Evolutionary conservation across 1,140 invertebrate genomes (phyloP).

Genomic region (Pissodes strobi): DNA sequence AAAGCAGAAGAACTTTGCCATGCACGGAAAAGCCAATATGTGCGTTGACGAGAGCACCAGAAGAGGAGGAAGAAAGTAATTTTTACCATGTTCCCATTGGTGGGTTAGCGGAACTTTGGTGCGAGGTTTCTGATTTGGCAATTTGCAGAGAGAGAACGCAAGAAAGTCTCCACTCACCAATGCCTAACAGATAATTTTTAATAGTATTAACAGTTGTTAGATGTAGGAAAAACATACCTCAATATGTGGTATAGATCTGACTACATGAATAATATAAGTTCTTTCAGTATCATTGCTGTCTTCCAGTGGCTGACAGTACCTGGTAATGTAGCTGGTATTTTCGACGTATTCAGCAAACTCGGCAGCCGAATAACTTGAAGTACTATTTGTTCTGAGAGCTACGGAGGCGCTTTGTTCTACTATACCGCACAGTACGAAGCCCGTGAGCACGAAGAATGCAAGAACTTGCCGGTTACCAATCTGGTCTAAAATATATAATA

Average conservation of each 20-base stretch:
- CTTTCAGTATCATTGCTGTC: conserved; percentile 35
- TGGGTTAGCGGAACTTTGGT: too few relatives aligned
- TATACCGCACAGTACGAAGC: conserved; percentile 62
- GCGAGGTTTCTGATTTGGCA: too few relatives aligned
- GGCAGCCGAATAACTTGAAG: conserved; percentile 50
- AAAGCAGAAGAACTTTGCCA: too few relatives aligned
- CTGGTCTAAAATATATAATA: conserved; percentile 59
- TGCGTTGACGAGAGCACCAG: too few relatives aligned
- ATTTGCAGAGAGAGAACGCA: too few relatives aligned
- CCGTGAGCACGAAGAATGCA: conserved; percentile 59
- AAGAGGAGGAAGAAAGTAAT: too few relatives aligned
- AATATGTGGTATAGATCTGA: conserved; percentile 53
- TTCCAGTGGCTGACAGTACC: conserved; percentile 51
- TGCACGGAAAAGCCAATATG: too few relatives aligned
- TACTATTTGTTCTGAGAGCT: conserved; percentile 59
- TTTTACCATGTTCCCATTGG: too few relatives aligned
- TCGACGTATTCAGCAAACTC: conserved; percentile 57
- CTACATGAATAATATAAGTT: conserved; percentile 44
- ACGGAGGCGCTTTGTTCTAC: conserved; percentile 63
- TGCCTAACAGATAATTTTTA: too few relatives aligned
- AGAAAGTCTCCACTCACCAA: too few relatives aligned
- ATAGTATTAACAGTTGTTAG: too few relatives aligned
- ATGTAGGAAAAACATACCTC: too few relatives aligned
- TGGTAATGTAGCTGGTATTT: conserved; percentile 56
- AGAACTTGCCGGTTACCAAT: conserved; percentile 61